These are phyloP conservation scores for Julus scandinavius DNA, from an alignment of 2,888 invertebrate genomes.

Conservation along the genomic window DNA sequence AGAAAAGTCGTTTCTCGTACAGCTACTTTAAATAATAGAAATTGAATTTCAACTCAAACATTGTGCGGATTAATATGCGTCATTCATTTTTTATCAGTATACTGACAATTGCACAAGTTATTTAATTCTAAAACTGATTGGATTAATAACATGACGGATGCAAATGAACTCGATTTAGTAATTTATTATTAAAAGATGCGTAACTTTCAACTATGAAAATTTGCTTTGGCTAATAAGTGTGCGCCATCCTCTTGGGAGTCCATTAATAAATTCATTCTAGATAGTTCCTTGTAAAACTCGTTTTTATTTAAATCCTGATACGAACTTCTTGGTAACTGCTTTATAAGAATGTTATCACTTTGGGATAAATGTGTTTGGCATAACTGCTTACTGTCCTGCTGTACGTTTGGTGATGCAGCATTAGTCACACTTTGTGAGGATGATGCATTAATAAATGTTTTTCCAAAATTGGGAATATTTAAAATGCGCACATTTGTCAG, in stretches of 20 bases:
- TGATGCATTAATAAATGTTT: slow-evolving; percentile 16
- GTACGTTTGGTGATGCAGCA: not conserved
- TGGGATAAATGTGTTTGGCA: slow-evolving; percentile 45
- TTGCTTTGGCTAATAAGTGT: not conserved
- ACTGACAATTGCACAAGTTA: not conserved
- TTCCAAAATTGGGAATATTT: not conserved
- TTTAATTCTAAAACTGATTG: not conserved
- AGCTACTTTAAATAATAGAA: not conserved
- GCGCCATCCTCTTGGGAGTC: not conserved
- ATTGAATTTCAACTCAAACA: not conserved
- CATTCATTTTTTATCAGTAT: not conserved
- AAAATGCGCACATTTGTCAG: not conserved
- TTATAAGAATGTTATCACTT: slow-evolving; percentile 42
- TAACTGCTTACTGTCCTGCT: not conserved
- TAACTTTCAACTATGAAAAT: slow-evolving; percentile 11
- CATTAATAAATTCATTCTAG: slow-evolving; percentile 41
- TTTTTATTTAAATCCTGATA: slow-evolving; percentile 25
- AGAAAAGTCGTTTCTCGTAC: not conserved
- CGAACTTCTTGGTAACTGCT: slow-evolving; percentile 17
- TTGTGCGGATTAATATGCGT: not conserved
- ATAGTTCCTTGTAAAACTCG: slow-evolving; percentile 20
- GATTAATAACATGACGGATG: not conserved
- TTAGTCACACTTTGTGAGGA: slow-evolving; percentile 27
- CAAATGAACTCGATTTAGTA: not conserved
- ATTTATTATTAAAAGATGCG: not conserved